These are phyloP conservation scores for Neoaliturus tenellus DNA, from an alignment of 2,888 invertebrate genomes.

Conservation along the genomic window DNA sequence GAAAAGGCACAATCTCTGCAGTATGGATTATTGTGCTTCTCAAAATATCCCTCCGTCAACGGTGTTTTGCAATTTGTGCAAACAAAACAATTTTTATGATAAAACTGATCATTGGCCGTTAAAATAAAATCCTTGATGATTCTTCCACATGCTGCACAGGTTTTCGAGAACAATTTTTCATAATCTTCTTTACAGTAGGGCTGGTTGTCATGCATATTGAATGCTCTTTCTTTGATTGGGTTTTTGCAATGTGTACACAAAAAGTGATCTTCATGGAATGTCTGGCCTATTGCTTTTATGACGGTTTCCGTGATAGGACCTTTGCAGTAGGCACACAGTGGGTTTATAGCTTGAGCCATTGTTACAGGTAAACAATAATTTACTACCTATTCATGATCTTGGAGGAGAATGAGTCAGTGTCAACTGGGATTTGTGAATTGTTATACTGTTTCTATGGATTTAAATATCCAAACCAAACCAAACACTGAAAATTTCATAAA, in stretches of 20 bases:
- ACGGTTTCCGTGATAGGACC: conserved; percentile 28
- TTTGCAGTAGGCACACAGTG: conserved; percentile 24
- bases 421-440: background rate
- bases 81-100: conserved; percentile 79
- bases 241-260: conserved; percentile 77
- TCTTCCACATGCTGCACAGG: background rate
- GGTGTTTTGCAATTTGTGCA: conserved; percentile 77
- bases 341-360: background rate
- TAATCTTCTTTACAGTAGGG: conserved; percentile 81
- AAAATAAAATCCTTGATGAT: conserved; percentile 67
- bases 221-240: conserved; percentile 77
- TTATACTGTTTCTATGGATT: background rate
- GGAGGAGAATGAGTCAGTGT: too few relatives aligned
- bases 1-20: conserved; percentile 88
- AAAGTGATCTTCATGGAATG: conserved; percentile 80
- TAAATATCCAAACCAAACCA: background rate
- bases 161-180: conserved; percentile 76
- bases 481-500: background rate
- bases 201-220: conserved; percentile 77
- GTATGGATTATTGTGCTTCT: conserved; percentile 77
- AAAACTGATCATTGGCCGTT: conserved; percentile 77
- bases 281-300: conserved; percentile 77
- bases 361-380: background rate
- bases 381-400: too few relatives aligned
- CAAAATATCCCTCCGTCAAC: conserved; percentile 79